Evolutionary conservation across 2,113 vertebrate species (phyloP).

Genomic region (Indicator indicator): DNA sequence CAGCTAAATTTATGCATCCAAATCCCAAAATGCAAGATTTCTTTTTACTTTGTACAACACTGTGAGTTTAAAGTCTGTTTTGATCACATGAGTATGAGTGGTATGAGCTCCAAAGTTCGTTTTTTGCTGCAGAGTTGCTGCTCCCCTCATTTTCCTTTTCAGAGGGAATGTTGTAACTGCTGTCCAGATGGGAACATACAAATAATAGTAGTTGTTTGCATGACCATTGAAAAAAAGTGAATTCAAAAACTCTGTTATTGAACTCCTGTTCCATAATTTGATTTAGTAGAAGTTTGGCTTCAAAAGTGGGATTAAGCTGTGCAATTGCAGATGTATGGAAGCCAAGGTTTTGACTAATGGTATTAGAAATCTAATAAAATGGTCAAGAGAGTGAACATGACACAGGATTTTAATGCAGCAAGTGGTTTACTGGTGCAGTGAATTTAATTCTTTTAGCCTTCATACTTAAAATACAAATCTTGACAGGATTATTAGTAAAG

Average conservation of each 20-base stretch:
- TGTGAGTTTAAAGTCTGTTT: not conserved
- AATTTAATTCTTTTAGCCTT: constrained; percentile 10
- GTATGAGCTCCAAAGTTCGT: not conserved
- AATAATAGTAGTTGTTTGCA: too few species aligned
- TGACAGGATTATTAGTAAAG: not conserved
- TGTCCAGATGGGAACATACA: too few species aligned
- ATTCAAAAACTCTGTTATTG: too few species aligned
- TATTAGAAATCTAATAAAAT: not conserved
- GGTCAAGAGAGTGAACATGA: not conserved
- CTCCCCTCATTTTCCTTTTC: not conserved
- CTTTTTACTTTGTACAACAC: not conserved
- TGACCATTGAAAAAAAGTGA: too few species aligned
- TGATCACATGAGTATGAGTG: not conserved
- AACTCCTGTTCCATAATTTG: too few species aligned
- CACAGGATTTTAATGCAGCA: not conserved
- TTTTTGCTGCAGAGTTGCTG: not conserved
- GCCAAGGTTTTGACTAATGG: not conserved
- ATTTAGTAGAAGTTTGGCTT: too few species aligned
- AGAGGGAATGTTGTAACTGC: not conserved
- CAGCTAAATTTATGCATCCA: not conserved
- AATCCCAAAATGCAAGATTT: not conserved
- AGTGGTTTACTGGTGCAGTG: not conserved
- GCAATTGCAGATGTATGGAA: not conserved
- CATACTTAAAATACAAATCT: not conserved
- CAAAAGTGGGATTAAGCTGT: not conserved